Evolutionary conservation across 2,113 vertebrate species (phyloP).

Genomic region (Zosterops borbonicus): DNA sequence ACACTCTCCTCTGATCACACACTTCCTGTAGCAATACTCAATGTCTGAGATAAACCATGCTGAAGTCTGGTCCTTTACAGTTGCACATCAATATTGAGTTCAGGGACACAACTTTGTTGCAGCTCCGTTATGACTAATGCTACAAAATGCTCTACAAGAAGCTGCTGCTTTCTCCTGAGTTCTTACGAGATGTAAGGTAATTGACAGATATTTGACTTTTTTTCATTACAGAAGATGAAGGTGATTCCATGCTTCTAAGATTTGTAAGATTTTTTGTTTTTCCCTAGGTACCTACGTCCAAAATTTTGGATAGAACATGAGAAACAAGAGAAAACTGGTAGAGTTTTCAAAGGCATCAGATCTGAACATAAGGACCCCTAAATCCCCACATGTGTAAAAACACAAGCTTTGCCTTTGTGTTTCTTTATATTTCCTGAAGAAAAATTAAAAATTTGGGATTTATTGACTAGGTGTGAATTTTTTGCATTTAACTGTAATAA

Average conservation of each 20-base stretch:
- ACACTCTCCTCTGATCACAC: not conserved
- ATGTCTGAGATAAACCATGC: not conserved
- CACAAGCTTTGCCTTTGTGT: not conserved
- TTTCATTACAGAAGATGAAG: not conserved
- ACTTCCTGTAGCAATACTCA: not conserved
- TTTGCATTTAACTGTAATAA: not conserved
- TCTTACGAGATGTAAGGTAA: fast-evolving
- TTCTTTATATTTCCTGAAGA: not conserved
- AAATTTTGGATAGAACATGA: not conserved
- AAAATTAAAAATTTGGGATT: not conserved
- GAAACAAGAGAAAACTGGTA: not conserved
- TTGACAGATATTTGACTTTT: not conserved
- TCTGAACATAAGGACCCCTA: not conserved
- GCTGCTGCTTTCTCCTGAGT: not conserved
- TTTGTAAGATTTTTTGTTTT: not conserved
- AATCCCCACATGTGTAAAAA: not conserved
- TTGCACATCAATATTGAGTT: not conserved
- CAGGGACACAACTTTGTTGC: not conserved
- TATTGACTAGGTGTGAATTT: not conserved
- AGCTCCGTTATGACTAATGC: not conserved
- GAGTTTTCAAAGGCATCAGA: not conserved
- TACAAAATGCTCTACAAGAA: not conserved
- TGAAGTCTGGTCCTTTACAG: not conserved
- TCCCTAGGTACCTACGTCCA: not conserved
- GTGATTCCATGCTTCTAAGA: not conserved